Evolutionary conservation across 2,888 invertebrate genomes (phyloP).

Genomic region (Nomada flava): DNA sequence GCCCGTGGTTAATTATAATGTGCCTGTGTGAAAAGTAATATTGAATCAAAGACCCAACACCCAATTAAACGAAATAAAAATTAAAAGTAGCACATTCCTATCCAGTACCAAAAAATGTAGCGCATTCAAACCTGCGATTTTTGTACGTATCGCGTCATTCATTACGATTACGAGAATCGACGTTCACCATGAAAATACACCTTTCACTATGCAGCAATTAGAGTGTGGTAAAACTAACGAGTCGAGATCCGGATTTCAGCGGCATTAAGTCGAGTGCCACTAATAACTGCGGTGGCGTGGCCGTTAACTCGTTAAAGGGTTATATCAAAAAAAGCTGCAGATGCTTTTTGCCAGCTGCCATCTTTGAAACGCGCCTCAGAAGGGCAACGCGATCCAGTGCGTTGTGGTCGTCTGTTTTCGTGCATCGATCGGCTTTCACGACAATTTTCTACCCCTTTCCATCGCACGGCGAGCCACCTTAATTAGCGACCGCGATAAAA

Average conservation of each 20-base stretch:
- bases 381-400: constrained; percentile 13
- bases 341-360: constrained; percentile 46
- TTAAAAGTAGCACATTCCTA: too few relatives aligned
- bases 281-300: constrained; percentile 59
- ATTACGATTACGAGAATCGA: constrained; percentile 7
- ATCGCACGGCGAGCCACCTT: constrained; percentile 19
- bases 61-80: too few relatives aligned
- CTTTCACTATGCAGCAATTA: constrained; percentile 38
- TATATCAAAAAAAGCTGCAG: constrained; percentile 49
- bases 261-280: constrained; percentile 63
- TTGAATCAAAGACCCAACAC: too few relatives aligned
- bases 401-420: not conserved
- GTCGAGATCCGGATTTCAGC: constrained; percentile 47
- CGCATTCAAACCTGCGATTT: not conserved
- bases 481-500: constrained; percentile 70
- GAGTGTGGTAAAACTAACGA: constrained; percentile 49
- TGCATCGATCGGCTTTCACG: constrained; percentile 35
- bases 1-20: too few relatives aligned
- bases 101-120: not conserved
- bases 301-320: constrained; percentile 59
- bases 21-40: too few relatives aligned
- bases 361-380: constrained; percentile 16
- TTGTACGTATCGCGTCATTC: not conserved
- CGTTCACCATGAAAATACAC: constrained; percentile 11
- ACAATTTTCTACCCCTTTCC: constrained; percentile 10